Evolutionary conservation across 2,797 vertebrate species (phyloP), one percentile per base, ranked within the genome.

Genomic region (Bovichtus diacanthus): DNA sequence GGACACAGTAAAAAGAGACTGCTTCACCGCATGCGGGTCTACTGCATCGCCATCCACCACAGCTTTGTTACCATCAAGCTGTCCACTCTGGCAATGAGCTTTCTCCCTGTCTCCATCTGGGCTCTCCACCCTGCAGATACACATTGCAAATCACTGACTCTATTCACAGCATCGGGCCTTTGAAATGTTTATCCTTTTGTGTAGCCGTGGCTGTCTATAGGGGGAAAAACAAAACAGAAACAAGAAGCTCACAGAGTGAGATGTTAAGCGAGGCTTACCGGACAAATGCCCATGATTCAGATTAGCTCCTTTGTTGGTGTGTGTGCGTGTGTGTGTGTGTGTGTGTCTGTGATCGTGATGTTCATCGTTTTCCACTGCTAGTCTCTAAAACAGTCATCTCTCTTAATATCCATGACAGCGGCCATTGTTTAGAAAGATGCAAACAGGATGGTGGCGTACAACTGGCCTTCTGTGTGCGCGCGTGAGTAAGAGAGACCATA

Each of bases 151-250:
- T 92, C 91, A 90, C 82, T 85, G 88, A 80, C 87, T 90, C 91
- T 78, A 90, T 91, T 93, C 91, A 91, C 78, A 71, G 85, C 44
- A 51, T 74, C 41, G 27, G 85, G 72, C 82, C 88, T 92, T 92
- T 93, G 90, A 93, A 93, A 92, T 78, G 92, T 89, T 92, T 88
- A 93, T 93, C 91, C 91, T 83, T 92, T 93, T 92, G 90, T 92
- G 90, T 25, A 56, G 78, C 74, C n/a, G 43, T 76, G 74, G 68
- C 76, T 29, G 77, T 83, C 86, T 83, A 85, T 82, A 65, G 81
- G 81, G 50, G 71, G 54, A 29, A 19, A 38, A 64, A 84, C 81
- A 86, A 86, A 89, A 84, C 75, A 25, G 58, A 86, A 83, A 93
- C 91, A 92, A 90, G 55, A 91, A 82, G 89, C 90, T 81, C 70